Percentiles rank a stretch among this genome's conserved stretches.
These are phyloP conservation scores for Plebejus melissa DNA, from an alignment of 2,888 invertebrate genomes.

Conservation along the genomic window DNA sequence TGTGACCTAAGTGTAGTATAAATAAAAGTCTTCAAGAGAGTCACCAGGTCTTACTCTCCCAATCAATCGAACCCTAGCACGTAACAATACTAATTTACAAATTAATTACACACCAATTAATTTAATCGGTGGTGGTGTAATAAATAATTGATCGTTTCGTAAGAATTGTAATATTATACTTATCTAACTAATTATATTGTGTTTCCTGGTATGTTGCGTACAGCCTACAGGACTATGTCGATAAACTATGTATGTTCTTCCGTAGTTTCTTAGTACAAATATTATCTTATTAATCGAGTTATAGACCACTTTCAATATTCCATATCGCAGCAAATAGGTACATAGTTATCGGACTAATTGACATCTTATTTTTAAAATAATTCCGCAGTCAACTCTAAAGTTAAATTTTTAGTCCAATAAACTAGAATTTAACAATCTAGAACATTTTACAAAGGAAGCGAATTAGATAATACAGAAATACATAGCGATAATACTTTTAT, in stretches of 20 bases:
- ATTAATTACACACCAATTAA: neutral
- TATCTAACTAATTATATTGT: no score
- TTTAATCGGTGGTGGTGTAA: neutral
- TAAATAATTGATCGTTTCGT: conserved; percentile 1
- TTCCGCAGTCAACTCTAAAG: no score
- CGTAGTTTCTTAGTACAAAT: neutral
- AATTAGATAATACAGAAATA: conserved; percentile 22
- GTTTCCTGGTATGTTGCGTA: neutral
- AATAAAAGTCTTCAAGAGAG: no score
- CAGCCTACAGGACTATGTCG: neutral
- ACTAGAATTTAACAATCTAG: neutral
- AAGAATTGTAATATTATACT: neutral
- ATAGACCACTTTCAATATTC: neutral
- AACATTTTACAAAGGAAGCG: neutral
- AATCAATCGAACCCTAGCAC: no score
- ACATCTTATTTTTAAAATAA: no score
- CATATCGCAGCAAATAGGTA: neutral
- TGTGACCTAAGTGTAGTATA: no score
- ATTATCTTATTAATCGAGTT: neutral
- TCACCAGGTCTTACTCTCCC: no score
- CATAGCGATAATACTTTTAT: conserved; percentile 32
- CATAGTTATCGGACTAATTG: no score
- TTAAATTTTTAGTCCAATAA: neutral
- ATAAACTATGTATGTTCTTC: neutral
- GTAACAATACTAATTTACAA: no score